Evolutionary conservation across 2,113 vertebrate species (phyloP).

Genomic region (Mellivora capensis): DNA sequence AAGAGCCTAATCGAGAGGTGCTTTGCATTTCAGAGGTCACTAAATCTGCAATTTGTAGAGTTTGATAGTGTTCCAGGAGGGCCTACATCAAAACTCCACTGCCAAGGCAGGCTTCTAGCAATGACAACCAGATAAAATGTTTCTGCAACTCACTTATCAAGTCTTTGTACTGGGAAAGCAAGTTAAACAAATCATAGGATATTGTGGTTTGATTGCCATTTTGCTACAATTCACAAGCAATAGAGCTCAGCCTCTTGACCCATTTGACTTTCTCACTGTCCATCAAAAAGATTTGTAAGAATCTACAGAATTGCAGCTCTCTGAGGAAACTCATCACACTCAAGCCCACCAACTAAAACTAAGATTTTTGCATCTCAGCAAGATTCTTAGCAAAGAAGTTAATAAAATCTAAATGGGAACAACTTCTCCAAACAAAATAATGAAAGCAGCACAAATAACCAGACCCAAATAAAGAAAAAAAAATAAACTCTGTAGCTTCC

Average conservation of each 20-base stretch:
- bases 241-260: background rate
- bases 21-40: slow-evolving; percentile 47
- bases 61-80: background rate
- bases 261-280: background rate
- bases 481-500: background rate
- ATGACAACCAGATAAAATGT: background rate
- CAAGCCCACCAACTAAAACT: background rate
- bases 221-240: background rate
- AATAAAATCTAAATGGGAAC: background rate
- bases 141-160: background rate
- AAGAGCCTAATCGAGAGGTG: slow-evolving; percentile 31
- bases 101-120: background rate
- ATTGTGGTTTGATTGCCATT: background rate
- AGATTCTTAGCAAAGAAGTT: background rate
- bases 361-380: background rate
- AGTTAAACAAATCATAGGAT: slow-evolving; percentile 7
- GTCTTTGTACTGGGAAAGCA: background rate
- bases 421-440: background rate
- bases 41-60: slow-evolving; percentile 43
- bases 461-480: background rate
- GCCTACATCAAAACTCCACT: background rate
- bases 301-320: background rate
- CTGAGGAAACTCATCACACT: background rate
- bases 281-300: background rate
- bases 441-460: background rate